Conservation (phyloP, 2,797 vertebrate genomes). For the Lutjanus argentimaculatus region DNA sequence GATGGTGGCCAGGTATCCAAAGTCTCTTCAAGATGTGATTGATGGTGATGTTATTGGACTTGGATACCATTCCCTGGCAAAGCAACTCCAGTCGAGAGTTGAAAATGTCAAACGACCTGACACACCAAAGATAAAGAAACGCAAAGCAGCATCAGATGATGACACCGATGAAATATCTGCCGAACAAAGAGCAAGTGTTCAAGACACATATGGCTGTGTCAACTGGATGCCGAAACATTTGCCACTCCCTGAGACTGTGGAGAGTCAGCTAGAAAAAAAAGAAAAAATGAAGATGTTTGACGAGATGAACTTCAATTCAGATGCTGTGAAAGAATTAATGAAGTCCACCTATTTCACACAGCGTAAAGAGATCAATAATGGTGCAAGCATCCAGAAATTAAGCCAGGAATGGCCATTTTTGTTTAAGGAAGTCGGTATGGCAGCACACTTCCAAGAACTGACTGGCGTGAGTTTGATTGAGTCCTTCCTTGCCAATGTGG, state of each 20-base stretch:
- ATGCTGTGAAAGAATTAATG: conserved; percentile 10
- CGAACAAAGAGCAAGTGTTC: conserved; percentile 40
- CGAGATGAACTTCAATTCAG: conserved; percentile 17
- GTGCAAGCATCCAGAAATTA: conserved; percentile 39
- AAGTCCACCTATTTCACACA: conserved; percentile 48
- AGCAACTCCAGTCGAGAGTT: conserved; percentile 47
- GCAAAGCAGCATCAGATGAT: conserved; percentile 12
- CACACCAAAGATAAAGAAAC: conserved; percentile 42
- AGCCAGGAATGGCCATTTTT: conserved; percentile 45
- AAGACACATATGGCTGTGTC: conserved; percentile 60
- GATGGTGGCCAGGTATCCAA: conserved; percentile 45
- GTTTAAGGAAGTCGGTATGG: conserved; percentile 46
- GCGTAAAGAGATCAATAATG: conserved; percentile 50
- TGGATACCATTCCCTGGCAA: conserved; percentile 39
- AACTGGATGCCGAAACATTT: conserved; percentile 53
- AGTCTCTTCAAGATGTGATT: conserved; percentile 31
- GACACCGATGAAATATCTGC: conserved; percentile 23
- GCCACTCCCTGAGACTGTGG: conserved; percentile 56
- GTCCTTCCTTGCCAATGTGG: conserved; percentile 26
- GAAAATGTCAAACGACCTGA: conserved; percentile 51
- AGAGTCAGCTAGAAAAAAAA: conserved; percentile 50
- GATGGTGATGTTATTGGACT: conserved; percentile 37
- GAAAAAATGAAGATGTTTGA: conserved; percentile 26
- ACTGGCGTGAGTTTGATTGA: not conserved
- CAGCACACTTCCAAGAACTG: conserved; percentile 33